phyloP scores from a whole-genome alignment of 1,140 invertebrate species.

The Bombus breviceps region DNA sequence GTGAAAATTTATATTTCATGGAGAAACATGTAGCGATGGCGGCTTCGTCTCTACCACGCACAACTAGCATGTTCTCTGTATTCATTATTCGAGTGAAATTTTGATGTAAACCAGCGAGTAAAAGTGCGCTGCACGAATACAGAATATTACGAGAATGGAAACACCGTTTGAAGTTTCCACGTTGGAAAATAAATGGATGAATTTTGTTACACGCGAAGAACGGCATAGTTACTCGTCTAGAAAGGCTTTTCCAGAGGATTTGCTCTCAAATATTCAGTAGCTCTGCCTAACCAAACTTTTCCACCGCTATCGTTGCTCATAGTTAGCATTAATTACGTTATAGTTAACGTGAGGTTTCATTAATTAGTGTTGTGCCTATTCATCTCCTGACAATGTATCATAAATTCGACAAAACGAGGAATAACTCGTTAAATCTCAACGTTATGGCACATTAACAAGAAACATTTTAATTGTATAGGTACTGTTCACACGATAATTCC shows the following conservation, averaged over 20 bases:
- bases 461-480: not conserved
- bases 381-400: not conserved
- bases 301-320: not conserved
- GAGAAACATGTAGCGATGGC: not conserved
- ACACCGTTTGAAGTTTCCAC: not conserved
- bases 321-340: not conserved
- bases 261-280: not conserved
- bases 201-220: not conserved
- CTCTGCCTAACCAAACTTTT: too few relatives aligned
- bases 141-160: not conserved
- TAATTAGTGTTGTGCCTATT: constrained; percentile 41
- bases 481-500: not conserved
- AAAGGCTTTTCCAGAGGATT: too few relatives aligned
- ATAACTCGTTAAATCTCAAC: not conserved
- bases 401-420: not conserved
- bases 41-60: not conserved
- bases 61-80: not conserved
- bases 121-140: not conserved
- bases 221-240: not conserved
- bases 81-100: constrained; percentile 14
- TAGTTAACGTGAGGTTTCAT: not conserved
- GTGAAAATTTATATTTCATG: constrained; percentile 31
- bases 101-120: not conserved
- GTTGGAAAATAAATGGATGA: not conserved
- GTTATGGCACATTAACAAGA: not conserved